These are phyloP conservation scores for Emydura subglobosa DNA, from an alignment of 2,113 vertebrate genomes.

Conservation along the genomic window DNA sequence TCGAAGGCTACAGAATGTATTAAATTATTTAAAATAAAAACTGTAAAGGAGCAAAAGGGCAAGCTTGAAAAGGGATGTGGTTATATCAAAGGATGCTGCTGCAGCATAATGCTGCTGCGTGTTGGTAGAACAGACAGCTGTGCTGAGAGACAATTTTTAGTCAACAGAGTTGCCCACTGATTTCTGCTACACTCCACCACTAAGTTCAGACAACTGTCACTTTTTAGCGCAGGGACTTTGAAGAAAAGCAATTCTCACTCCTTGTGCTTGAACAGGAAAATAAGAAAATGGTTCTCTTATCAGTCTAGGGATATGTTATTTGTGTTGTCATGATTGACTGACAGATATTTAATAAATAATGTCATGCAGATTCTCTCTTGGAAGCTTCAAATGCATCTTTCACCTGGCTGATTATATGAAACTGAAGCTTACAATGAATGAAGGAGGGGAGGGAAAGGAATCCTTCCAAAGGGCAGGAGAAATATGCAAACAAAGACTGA, in stretches of 20 bases:
- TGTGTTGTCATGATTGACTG: not conserved
- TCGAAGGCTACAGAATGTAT: not conserved
- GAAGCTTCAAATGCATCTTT: not conserved
- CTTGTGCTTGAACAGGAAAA: not conserved
- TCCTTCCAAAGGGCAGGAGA: not conserved
- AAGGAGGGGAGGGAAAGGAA: not conserved
- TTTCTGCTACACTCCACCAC: not conserved
- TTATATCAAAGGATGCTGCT: not conserved
- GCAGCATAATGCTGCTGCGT: not conserved
- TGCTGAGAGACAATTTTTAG: not conserved
- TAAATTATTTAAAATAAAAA: not conserved
- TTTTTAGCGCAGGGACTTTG: not conserved
- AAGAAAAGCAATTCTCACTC: not conserved
- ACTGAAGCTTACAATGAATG: not conserved
- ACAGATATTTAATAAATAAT: not conserved
- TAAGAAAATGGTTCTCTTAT: not conserved
- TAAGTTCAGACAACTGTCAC: not conserved
- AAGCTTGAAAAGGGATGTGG: not conserved
- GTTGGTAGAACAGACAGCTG: not conserved
- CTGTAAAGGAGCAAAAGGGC: fast-evolving
- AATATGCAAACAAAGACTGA: not conserved
- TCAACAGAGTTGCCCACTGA: not conserved
- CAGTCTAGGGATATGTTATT: not conserved
- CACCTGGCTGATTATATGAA: not conserved
- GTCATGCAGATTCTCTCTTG: not conserved